Evolutionary conservation across 2,113 vertebrate genomes (phyloP), one percentile per base, ranked within the genome.

Genomic region (Spheniscus mendiculus): DNA sequence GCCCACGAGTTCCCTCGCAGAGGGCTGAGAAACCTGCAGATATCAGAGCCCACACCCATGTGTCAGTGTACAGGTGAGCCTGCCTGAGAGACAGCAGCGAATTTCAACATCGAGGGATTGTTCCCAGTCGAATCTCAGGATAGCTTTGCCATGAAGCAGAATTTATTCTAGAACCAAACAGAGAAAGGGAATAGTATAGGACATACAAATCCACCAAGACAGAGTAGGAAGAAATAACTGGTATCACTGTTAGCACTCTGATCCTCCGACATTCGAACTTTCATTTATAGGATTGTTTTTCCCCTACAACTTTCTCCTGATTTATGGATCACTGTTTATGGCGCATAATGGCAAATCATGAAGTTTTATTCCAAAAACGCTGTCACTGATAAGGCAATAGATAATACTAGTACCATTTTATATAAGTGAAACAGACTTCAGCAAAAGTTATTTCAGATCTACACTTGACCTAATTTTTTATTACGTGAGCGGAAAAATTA

Each of bases 41-140:
- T 7, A 44, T 12, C 25, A 52, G 58, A 66, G 9, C 27, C 40
- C 53, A 34, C 13, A 30, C 11, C 10, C 4, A 1, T 2, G 2
- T 20, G 26, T 3, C 71, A 32, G 23, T 3, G 14, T 5, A 40
- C 0, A 0, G 12, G n/a, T 29, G 13, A 52, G 23, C 10, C 55
- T 26, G 10, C 3, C 36, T n/a, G 23, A 65, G n/a, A 56, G n/a
- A 80, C 11, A 44, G n/a, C 49, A 56, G 20, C 50, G 27, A 42
- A 50, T 26, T 55, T 62, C 11, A 69, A 38, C 69, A 34, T 0
- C 56, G 22, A 40, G 21, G 19, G 9, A 18, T 9, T n/a, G 32
- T 16, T 52, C 42, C 42, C 2, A n/a, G 1, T 7, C 1, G 1
- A 52, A 47, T 32, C 27, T 61, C n/a, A 34, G 27, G n/a, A 61